Conservation (phyloP, 2,888 invertebrate genomes). For the Schizaphis graminum region DNA sequence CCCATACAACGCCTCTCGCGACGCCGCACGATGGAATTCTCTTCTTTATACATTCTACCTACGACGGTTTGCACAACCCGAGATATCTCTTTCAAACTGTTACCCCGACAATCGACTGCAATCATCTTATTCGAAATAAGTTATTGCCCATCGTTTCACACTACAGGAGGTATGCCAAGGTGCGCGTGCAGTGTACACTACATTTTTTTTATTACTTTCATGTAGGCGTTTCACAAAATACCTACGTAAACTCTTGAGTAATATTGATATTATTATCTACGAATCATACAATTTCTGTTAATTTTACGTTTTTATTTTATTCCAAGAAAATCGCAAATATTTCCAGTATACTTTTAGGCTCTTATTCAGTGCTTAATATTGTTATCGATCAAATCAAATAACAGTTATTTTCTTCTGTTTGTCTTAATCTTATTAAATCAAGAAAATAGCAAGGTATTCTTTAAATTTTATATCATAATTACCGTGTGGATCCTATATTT, state of each 20-base stretch:
- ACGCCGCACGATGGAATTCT: neutral
- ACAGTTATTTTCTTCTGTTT: neutral
- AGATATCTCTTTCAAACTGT: constrained; percentile 10
- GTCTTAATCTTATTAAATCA: neutral
- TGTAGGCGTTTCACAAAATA: neutral
- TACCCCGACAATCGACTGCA: neutral
- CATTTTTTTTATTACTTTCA: neutral
- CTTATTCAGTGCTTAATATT: neutral
- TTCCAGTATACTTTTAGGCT: neutral
- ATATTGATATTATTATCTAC: neutral
- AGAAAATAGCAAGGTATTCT: neutral
- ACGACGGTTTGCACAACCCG: neutral
- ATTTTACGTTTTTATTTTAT: neutral
- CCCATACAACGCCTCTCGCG: neutral
- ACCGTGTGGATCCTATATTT: neutral
- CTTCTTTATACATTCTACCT: neutral
- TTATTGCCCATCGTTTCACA: neutral
- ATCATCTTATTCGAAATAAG: neutral
- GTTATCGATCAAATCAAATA: neutral
- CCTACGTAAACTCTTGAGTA: neutral
- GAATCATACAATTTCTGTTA: neutral
- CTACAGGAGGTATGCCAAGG: neutral
- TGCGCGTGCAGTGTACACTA: neutral
- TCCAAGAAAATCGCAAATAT: neutral
- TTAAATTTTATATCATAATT: neutral